phyloP scores from a whole-genome alignment of 2,113 vertebrate species.

The Pterocles orientalis region DNA sequence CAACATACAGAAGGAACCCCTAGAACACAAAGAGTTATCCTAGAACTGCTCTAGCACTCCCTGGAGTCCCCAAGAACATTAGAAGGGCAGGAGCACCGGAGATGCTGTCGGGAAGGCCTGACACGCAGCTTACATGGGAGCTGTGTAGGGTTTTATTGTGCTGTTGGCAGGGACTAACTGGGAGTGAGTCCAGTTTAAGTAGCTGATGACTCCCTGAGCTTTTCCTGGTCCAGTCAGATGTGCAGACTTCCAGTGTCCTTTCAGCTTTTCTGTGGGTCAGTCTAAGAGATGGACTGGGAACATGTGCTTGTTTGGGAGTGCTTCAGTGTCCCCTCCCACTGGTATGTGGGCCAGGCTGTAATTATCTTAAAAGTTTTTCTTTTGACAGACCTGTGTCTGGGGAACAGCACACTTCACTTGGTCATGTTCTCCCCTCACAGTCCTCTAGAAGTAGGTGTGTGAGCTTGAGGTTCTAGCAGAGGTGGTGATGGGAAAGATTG shows the following conservation, averaged over 20 bases:
- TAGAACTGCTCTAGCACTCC: not conserved
- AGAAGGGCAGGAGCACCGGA: not conserved
- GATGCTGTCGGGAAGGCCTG: not conserved
- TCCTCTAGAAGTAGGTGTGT: not conserved
- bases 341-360: not conserved
- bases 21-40: not conserved
- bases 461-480: not conserved
- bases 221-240: not conserved
- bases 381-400: not conserved
- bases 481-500: not conserved
- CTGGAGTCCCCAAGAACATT: not conserved
- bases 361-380: not conserved
- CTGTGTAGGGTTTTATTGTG: not conserved
- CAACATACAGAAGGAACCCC: not conserved
- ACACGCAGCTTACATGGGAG: not conserved
- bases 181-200: not conserved
- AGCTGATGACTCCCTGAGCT: not conserved
- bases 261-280: not conserved
- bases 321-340: not conserved
- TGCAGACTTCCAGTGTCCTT: not conserved
- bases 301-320: not conserved
- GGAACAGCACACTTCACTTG: not conserved
- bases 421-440: not conserved
- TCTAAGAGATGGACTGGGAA: not conserved
- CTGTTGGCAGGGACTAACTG: not conserved